These are phyloP conservation scores for Triplophysa yarkandensis DNA, from an alignment of 2,797 vertebrate species.

Conservation along the genomic window DNA sequence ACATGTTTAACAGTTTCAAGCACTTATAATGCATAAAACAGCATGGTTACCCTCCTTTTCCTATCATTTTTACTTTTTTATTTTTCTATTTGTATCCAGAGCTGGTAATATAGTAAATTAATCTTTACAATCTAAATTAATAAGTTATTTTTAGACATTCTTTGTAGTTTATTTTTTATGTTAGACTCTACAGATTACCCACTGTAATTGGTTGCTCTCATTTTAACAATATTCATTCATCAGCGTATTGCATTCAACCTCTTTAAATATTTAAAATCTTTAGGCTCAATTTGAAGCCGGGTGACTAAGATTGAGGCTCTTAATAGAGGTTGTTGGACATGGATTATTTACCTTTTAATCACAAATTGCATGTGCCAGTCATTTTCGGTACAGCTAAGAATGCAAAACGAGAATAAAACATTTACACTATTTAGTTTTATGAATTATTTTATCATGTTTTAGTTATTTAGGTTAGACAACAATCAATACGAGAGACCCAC, in stretches of 20 bases:
- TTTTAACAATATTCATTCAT: constrained; percentile 65
- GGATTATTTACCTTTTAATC: constrained; percentile 55
- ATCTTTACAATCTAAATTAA: not conserved
- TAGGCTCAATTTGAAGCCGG: constrained; percentile 64
- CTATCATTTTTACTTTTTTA: no score
- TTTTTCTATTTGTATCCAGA: not conserved
- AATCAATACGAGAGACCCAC: not conserved
- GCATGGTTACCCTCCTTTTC: no score
- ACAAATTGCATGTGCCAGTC: constrained; percentile 35
- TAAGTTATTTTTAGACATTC: constrained; percentile 21
- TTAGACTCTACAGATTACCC: constrained; percentile 28
- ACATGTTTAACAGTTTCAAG: no score
- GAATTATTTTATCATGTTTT: constrained; percentile 32
- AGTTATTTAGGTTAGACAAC: constrained; percentile 15
- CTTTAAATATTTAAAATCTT: constrained; percentile 76
- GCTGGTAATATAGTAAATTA: not conserved
- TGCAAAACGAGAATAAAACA: constrained; percentile 28
- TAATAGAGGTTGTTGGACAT: constrained; percentile 50
- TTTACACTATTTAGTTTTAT: constrained; percentile 20
- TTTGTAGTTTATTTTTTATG: constrained; percentile 36
- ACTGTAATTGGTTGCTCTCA: constrained; percentile 46
- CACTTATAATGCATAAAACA: no score
- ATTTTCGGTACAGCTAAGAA: constrained; percentile 40
- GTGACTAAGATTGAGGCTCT: constrained; percentile 65
- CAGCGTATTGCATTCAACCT: constrained; percentile 67